Base-by-base conservation (phyloP, 2,113 vertebrate genomes). In the Ginglymostoma cirratum region DNA sequence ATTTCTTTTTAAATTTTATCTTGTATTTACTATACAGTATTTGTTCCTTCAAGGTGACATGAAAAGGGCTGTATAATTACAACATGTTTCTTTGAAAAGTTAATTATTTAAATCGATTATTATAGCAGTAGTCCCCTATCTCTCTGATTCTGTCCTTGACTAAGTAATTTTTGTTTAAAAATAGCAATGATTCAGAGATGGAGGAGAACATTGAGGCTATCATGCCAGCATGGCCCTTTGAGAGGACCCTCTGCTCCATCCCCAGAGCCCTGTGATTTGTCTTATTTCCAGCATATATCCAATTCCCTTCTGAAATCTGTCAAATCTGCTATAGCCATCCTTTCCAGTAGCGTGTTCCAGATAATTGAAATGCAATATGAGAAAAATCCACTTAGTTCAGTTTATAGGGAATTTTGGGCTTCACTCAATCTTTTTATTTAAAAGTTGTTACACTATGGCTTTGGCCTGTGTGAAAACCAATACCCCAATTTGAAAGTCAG, bases 31-130 rank as follows among this genome's bases (percentile, higher is more conserved):
- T 34, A 61, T 61, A 10, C 55, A 61, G 5, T 52, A 30, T 76
- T 69, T 72, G 34, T 69, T 95, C 93, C 67, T 95, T 72, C 42
- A 72, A 95, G 94, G 69, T 95, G 94, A 95, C 69, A 45, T 95
- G 94, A 95, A 95, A 95, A 95, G 94, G 45, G 42, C 21, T 48
- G 27, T 95, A 45, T 72, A 52, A 72, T 95, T 72, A 24, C 69
- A 95, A 72, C 6, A 70, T 48, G 38, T 95, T 95, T 95, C 24
- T 38, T 34, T 93, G 21, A 93, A 38, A 38, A 66, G n/a, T 92
- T 38, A 66, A 30, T 70, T 1, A 95, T 76, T 76, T 70, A 72
- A 76, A 19, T 95, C 42, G n/a, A 67, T 67, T 72, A 48, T 48
- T 69, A 12, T 66, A 23, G 21, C 17, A 48, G 23, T 30, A 30